Conservation (phyloP, 35 echinoderm and acorn worm species). For the Nesometra sesokonis region DNA sequence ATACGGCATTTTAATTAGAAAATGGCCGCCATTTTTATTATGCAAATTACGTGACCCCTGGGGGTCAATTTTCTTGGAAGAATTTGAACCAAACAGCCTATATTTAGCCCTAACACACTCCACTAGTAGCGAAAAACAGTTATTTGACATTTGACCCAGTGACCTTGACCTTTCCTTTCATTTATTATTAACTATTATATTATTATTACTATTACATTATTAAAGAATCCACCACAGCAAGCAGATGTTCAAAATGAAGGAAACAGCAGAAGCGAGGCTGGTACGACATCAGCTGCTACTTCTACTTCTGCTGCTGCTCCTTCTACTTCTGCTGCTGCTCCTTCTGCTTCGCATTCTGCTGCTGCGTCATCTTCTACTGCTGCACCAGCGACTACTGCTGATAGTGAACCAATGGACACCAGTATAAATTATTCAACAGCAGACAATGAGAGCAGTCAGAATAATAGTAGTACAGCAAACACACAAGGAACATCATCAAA, state of each 20-base stretch:
- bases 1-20: too few relatives aligned
- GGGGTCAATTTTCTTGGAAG: too few relatives aligned
- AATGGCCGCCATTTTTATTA: too few relatives aligned
- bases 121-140: too few relatives aligned
- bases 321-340: not conserved
- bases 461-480: not conserved
- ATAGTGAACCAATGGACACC: not conserved
- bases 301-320: not conserved
- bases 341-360: not conserved
- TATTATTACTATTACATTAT: not conserved
- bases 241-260: not conserved
- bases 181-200: too few relatives aligned
- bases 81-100: too few relatives aligned
- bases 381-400: not conserved
- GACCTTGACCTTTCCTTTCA: too few relatives aligned
- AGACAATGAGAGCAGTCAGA: not conserved
- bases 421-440: not conserved
- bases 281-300: not conserved
- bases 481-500: not conserved
- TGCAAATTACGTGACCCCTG: too few relatives aligned
- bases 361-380: not conserved
- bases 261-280: not conserved
- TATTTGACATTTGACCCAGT: too few relatives aligned
- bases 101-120: too few relatives aligned
- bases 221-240: not conserved